A percentile compares a stretch with the other conserved stretches of the same genome.
Conservation (phyloP, 2,113 vertebrate species). For the Barbus barbus region DNA sequence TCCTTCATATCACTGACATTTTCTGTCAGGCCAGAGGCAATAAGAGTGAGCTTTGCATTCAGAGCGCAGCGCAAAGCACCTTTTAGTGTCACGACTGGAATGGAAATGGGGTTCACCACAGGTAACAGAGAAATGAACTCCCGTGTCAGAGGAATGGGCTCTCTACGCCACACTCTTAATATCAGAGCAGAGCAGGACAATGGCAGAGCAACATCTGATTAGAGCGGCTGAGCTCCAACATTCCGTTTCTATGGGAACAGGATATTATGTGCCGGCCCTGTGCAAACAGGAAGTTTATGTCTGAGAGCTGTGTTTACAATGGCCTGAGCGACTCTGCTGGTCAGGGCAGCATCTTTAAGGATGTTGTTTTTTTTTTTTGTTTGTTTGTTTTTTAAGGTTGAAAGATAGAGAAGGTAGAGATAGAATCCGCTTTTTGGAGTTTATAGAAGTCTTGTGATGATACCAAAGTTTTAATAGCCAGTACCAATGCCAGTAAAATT, state of each 20-base stretch:
- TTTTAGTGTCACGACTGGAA: constrained; percentile 53
- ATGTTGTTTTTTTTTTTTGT: too few species aligned
- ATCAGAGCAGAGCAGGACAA: constrained; percentile 51
- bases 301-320: constrained; percentile 53
- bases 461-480: too few species aligned
- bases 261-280: constrained; percentile 52
- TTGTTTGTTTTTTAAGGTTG: too few species aligned
- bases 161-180: constrained; percentile 44
- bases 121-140: constrained; percentile 57
- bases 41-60: constrained; percentile 48
- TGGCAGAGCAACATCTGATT: constrained; percentile 57
- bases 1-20: constrained; percentile 55
- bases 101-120: constrained; percentile 57
- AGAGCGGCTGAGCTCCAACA: constrained; percentile 52
- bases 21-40: constrained; percentile 44
- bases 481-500: too few species aligned
- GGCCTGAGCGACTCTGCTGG: constrained; percentile 21
- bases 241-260: constrained; percentile 64
- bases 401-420: too few species aligned
- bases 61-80: constrained; percentile 16
- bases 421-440: too few species aligned
- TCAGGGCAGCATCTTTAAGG: constrained; percentile 30
- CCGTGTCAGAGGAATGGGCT: constrained; percentile 44
- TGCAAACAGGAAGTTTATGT: constrained; percentile 62
- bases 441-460: background rate